Conservation (phyloP, 1,140 invertebrate genomes). For the Proctacanthus coquilletti region DNA sequence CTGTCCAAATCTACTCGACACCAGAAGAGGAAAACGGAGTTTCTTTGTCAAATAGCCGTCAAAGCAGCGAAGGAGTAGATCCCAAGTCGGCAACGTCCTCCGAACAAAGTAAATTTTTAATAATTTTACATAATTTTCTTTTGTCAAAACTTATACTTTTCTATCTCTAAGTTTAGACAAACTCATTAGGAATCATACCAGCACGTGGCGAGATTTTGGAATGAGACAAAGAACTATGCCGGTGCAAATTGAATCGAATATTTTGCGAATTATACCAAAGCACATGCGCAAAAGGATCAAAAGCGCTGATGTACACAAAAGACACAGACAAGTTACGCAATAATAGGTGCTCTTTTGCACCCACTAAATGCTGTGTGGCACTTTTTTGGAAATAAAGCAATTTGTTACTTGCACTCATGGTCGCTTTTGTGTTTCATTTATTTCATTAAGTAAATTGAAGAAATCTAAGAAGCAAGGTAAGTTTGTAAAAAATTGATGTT, state of each 20-base stretch:
- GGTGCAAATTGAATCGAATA: conserved; percentile 26
- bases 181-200: neutral
- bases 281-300: conserved; percentile 21
- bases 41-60: neutral
- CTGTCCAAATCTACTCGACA: conserved; percentile 21
- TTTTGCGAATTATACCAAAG: conserved; percentile 23
- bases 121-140: neutral
- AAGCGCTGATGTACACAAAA: conserved; percentile 14
- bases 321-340: neutral
- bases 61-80: neutral
- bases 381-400: too few species aligned
- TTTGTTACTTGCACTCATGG: too few species aligned
- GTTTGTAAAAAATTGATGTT: too few species aligned
- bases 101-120: neutral
- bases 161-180: neutral
- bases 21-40: conserved; percentile 18
- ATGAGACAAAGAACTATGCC: conserved; percentile 25
- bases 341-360: neutral
- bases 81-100: neutral
- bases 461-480: too few species aligned
- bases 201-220: conserved; percentile 2
- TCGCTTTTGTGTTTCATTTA: too few species aligned
- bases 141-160: neutral
- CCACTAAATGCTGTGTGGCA: too few species aligned
- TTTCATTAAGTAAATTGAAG: too few species aligned